These are phyloP conservation scores for Scaptomyza cyrtandrae DNA, from an alignment of 2,888 invertebrate species.

Conservation along the genomic window DNA sequence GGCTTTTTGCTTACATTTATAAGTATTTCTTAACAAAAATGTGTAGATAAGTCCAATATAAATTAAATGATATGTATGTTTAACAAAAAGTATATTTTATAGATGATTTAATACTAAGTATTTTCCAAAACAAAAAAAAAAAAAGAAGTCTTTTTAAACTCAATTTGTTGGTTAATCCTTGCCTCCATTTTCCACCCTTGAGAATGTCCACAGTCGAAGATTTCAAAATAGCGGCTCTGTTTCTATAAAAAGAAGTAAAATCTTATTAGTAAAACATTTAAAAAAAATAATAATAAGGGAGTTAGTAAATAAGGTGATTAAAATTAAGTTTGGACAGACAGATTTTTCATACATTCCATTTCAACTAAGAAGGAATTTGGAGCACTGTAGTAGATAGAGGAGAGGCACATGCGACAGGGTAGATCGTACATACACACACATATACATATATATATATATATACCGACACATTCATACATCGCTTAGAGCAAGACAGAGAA, in stretches of 20 bases:
- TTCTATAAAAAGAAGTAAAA: constrained; percentile 1
- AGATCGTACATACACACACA: too few species aligned
- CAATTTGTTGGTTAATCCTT: neutral
- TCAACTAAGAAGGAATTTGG: too few species aligned
- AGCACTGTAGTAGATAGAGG: too few species aligned
- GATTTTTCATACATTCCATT: too few species aligned
- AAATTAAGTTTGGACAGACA: too few species aligned
- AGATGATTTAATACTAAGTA: neutral
- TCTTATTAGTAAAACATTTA: neutral
- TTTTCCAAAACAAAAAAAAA: neutral
- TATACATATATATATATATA: neutral
- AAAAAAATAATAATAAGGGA: too few species aligned
- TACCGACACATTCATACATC: neutral
- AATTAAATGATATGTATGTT: neutral
- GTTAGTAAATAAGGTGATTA: too few species aligned
- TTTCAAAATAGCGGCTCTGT: neutral
- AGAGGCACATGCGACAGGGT: too few species aligned
- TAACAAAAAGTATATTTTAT: neutral
- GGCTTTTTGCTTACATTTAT: neutral
- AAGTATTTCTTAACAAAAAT: neutral
- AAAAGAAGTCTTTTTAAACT: neutral
- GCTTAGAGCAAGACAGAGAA: constrained; percentile 17
- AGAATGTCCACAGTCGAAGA: neutral
- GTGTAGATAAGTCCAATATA: neutral
- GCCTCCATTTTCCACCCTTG: constrained; percentile 1